Conservation (phyloP, 2,888 invertebrate species). For the Stictocephala bisonia region DNA sequence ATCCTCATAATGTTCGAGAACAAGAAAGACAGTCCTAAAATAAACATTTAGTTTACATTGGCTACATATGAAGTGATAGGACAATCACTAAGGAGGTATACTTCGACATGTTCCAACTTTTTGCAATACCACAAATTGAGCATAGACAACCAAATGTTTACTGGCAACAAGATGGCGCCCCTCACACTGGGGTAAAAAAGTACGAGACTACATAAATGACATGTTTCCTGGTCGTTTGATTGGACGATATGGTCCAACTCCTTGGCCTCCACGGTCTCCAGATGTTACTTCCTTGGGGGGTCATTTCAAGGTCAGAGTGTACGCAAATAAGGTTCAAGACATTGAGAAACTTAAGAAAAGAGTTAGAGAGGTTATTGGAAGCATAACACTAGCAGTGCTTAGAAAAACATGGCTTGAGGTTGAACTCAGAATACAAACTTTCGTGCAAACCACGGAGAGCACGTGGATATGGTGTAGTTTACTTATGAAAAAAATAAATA, state of each 20-base stretch:
- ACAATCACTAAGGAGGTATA: background rate
- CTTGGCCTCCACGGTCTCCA: background rate
- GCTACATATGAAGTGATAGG: too few relatives aligned
- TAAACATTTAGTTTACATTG: too few relatives aligned
- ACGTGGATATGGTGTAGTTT: background rate
- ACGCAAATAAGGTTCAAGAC: background rate
- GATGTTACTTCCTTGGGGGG: conserved; percentile 8
- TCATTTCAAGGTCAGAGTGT: background rate
- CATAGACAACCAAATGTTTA: conserved; percentile 11
- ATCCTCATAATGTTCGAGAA: too few relatives aligned
- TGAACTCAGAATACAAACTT: conserved; percentile 21
- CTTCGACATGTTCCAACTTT: conserved; percentile 6
- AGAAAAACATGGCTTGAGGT: conserved; percentile 13
- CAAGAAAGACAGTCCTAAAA: too few relatives aligned
- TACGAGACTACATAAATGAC: conserved; percentile 6
- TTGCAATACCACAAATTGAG: conserved; percentile 9
- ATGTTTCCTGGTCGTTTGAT: conserved; percentile 16
- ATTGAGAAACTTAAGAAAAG: conserved; percentile 16
- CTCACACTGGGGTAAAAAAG: conserved; percentile 1
- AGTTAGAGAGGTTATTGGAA: conserved; percentile 12
- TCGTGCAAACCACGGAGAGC: conserved; percentile 22
- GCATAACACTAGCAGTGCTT: conserved; percentile 10
- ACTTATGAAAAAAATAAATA: background rate
- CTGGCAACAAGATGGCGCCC: conserved; percentile 23
- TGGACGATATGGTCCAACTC: conserved; percentile 7